Conservation (phyloP, 2,113 vertebrate species). For the Leptocoma aspasia region DNA sequence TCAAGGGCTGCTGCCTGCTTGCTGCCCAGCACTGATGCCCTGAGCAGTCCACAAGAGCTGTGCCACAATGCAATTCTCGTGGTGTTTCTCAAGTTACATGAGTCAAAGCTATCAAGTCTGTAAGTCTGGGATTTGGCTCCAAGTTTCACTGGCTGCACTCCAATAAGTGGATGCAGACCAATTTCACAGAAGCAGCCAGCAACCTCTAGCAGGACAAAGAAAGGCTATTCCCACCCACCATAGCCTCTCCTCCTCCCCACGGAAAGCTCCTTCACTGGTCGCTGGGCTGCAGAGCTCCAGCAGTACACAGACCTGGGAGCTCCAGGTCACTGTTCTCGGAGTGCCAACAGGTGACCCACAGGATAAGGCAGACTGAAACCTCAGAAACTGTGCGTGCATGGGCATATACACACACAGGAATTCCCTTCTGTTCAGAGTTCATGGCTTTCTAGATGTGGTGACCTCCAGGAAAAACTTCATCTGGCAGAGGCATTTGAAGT, state of each 20-base stretch:
- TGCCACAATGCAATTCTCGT: not conserved
- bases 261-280: not conserved
- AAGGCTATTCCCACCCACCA: not conserved
- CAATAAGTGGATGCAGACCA: not conserved
- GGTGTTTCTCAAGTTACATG: not conserved
- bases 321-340: not conserved
- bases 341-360: not conserved
- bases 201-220: not conserved
- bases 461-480: not conserved
- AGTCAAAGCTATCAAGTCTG: not conserved
- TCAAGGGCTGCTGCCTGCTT: not conserved
- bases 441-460: not conserved
- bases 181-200: not conserved
- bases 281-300: not conserved
- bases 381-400: rapidly evolving
- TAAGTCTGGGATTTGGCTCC: not conserved
- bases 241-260: not conserved
- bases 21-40: not conserved
- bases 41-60: not conserved
- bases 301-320: not conserved
- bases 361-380: not conserved
- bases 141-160: not conserved
- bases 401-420: rapidly evolving
- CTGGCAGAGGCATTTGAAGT: not conserved
- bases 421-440: not conserved